Evolutionary conservation across 2,797 vertebrate genomes (phyloP).

Genomic region (Poeciliopsis gracilis): DNA sequence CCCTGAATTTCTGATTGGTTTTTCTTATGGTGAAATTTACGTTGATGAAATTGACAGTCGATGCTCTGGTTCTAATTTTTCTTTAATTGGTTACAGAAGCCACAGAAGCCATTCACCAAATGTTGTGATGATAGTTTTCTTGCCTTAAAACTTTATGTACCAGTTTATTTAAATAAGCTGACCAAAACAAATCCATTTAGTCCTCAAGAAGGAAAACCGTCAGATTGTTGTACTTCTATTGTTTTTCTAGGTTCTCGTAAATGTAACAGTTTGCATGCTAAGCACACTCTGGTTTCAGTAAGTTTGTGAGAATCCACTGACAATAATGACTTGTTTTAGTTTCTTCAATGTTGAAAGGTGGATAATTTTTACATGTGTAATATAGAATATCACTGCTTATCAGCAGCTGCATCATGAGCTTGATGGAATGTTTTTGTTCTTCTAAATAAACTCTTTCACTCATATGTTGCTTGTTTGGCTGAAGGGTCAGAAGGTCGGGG

Average conservation of each 20-base stretch:
- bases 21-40: background rate
- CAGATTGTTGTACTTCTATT: background rate
- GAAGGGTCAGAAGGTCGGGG: background rate
- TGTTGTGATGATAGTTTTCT: background rate
- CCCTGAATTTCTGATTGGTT: background rate
- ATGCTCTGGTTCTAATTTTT: background rate
- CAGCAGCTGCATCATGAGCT: background rate
- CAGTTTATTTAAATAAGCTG: background rate
- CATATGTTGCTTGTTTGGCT: background rate
- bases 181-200: background rate
- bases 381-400: background rate
- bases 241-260: background rate
- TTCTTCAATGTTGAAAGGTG: background rate
- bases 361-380: background rate
- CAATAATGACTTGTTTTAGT: background rate
- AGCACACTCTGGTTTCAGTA: background rate
- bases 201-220: background rate
- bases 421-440: background rate
- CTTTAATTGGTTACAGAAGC: background rate
- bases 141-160: background rate
- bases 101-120: background rate
- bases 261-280: background rate
- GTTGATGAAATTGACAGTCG: no score
- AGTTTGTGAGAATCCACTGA: background rate
- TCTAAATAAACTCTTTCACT: constrained; percentile 7